Evolutionary conservation across 2,797 vertebrate species (phyloP), one percentile per base, ranked within the genome.

Genomic region (Okamejei kenojei): DNA sequence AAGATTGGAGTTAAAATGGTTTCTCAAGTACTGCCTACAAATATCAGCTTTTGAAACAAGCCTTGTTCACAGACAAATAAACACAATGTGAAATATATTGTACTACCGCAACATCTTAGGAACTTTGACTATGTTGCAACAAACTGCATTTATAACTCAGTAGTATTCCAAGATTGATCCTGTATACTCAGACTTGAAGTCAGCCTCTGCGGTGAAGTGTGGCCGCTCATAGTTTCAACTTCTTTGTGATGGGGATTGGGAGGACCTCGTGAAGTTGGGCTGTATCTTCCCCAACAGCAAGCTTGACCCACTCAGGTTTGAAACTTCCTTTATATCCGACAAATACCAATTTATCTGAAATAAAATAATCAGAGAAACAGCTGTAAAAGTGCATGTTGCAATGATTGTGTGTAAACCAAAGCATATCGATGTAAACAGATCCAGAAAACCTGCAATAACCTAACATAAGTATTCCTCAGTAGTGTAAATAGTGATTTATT

Each of bases 201-300:
- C 92, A 94, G 95, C 94, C 95, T 95, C 93, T 95, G 94, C 94
- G 93, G 93, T 94, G 94, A 94, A 80, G 93, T 94, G 94, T 94
- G 94, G 94, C 71, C 93, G 0, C 94, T 98, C 97, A 99, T 95
- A 99, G 95, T 94, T 96, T 97, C 96, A 96, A 96, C 95, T 97
- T 98, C 95, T 96, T 97, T 94, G 97, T 95, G 94, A 99, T 97
- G 21, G 98, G 98, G 93, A 99, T 94, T 11, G 98, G 98, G 93
- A 99, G 96, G 1, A 97, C 98, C 95, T 99, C 98, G 93, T 98
- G 98, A 95, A 99, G 97, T 94, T 98, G 98, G 88, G 97, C 98
- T 0, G 95, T 95, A 68, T 98, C 96, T 3, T 97, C 95, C 0
- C 96, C 95, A 0, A 96, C 97, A 93, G 96, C 96, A 95, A 99